phyloP scores from a whole-genome alignment of 35 echinoderm and acorn worm species.

The Stichopus chloronotus region DNA sequence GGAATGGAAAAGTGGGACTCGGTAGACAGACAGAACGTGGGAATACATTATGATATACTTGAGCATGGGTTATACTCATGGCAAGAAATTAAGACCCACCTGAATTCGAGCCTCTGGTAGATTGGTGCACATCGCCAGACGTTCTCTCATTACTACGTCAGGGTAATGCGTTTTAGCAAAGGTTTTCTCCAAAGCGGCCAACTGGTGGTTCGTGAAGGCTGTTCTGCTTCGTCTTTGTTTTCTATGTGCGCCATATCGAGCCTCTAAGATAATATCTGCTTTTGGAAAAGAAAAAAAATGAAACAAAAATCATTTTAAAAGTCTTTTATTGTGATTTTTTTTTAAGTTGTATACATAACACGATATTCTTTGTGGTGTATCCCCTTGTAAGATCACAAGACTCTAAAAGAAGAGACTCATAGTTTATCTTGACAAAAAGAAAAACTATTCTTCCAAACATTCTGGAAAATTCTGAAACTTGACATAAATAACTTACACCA shows the following conservation, averaged over 20 bases:
- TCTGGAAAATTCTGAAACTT: too few relatives aligned
- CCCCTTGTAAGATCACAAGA: too few relatives aligned
- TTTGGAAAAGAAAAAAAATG: constrained; percentile 24
- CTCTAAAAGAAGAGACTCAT: neutral
- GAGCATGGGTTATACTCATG: too few relatives aligned
- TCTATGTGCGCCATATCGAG: constrained; percentile 90
- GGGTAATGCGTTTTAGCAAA: constrained; percentile 97
- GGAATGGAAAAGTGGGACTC: too few relatives aligned
- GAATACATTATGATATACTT: too few relatives aligned
- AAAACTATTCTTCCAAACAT: too few relatives aligned
- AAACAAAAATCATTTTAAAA: constrained; percentile 8
- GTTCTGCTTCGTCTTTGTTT: constrained; percentile 98
- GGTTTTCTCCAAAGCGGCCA: constrained; percentile 93
- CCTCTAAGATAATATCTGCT: constrained; percentile 97
- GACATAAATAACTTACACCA: too few relatives aligned
- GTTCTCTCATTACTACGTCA: constrained; percentile 97
- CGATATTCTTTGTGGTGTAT: too few relatives aligned
- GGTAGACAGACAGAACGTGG: too few relatives aligned
- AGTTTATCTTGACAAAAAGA: too few relatives aligned
- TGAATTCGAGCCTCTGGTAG: constrained; percentile 95
- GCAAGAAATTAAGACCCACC: constrained; percentile 32
- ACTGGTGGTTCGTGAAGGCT: constrained; percentile 98
- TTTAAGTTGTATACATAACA: neutral
- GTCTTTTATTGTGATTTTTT: neutral
- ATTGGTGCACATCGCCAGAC: constrained; percentile 96